Evolutionary conservation across 2,113 vertebrate genomes (phyloP), one percentile per base, ranked within the genome.

Genomic region (Coturnix japonica): DNA sequence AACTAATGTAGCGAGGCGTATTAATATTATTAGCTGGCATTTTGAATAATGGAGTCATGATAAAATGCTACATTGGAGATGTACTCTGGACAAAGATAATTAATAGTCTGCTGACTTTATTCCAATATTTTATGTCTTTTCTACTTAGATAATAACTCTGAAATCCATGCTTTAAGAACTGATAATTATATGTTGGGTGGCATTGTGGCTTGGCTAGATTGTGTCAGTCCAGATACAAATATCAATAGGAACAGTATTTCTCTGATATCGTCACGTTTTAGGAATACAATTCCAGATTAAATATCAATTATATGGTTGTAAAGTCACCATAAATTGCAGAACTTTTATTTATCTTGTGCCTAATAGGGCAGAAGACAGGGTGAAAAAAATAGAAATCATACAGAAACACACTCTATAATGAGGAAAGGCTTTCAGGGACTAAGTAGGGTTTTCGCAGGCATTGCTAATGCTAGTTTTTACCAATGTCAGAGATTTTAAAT

Each of bases 11-110:
- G 54, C 0, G 2, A 95, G 74, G 91, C 88, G 91, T 78, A 84
- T 66, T 85, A 89, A 92, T 94, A 94, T 51, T 83, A 91, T 83
- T 93, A 94, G 61, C 59, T 92, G 84, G 78, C 86, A 87, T 96
- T 95, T 89, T 91, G 72, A 79, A 90, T 87, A 94, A 96, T 73
- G 54, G 89, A 94, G 78, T 51, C 33, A 85, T 76, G 79, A 74
- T 59, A 72, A 86, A 94, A 92, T 56, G 77, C 41, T 64, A 16
- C 66, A 59, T 31, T 22, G 44, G 47, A 93, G 79, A 64, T 22
- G 11, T 51, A 70, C 39, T 61, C 74, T 85, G 51, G 49, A 73
- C 35, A 81, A 90, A 94, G 78, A 41, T 87, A 89, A 95, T 94
- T 71, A 89, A 89, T 83, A 0, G 2, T 82, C 49, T 79, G 74